Base-by-base conservation (phyloP, 2,113 vertebrate species). In the Grammomys dolichurus region DNA sequence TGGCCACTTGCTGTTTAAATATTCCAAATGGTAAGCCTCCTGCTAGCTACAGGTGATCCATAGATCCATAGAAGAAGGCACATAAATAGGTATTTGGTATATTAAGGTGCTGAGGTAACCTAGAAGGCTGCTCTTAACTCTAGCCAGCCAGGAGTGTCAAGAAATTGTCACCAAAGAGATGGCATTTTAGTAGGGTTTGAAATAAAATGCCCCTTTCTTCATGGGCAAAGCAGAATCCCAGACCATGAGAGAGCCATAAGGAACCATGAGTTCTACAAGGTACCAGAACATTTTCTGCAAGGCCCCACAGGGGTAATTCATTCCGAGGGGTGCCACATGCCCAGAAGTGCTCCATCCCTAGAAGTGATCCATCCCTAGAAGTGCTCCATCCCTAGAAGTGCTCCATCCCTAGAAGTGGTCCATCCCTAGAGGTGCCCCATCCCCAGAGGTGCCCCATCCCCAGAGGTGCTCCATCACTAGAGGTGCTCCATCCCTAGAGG, bases 401-500 rank as follows among this genome's bases (percentile, higher is more conserved):
- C 17, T 6, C 69, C 36, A 72, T 72, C 36, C 20, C 5, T 1
- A 70, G 16, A 3, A 20, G 1, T 24, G 28, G 60, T 54, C 4
- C 19, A 0, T 46, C n/a, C 8, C 5, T 1, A 70, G 16, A 3
- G n/a, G 1, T 24, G 28, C 67, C 54, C 4, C 19, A 0, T 46
- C n/a, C 20, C n/a, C 0, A 43, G 73, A 22, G 43, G 75, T 76
- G 43, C 46, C 19, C 46, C 28, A 33, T n/a, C 63, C 22, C 7
- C 1, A 72, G 22, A 22, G 43, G 75, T 76, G 43, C 46, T 33
- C 46, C 28, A 33, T n/a, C 63, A 17, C 13, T 40, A 40, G 40
- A 40, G 40, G 40, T 40, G 40, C n/a, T n/a, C 46, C 28, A 33
- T n/a, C 63, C 22, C 13, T 40, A 40, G 40, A 40, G 40, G 40